These are phyloP conservation scores for Helobdella robusta DNA, from an alignment of 2,888 invertebrate genomes.

Conservation along the genomic window DNA sequence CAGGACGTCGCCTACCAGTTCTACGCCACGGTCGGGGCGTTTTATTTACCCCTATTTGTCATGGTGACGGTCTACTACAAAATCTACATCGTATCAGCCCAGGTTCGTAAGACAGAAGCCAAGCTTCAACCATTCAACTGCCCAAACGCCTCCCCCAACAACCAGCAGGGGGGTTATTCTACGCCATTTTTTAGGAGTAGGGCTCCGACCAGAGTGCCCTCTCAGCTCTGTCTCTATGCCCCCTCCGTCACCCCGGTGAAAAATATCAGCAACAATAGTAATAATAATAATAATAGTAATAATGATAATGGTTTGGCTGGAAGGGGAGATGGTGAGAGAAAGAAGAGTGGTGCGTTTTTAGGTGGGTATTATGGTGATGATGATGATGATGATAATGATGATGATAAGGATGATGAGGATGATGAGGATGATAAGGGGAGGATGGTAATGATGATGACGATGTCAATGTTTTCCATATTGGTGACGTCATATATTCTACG, in stretches of 20 bases:
- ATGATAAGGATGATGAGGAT: no score
- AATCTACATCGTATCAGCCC: constrained; percentile 54
- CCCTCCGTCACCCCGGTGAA: constrained; percentile 10
- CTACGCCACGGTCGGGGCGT: constrained; percentile 72
- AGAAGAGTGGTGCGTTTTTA: no score
- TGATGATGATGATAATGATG: no score
- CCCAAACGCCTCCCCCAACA: constrained; percentile 7
- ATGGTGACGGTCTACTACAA: constrained; percentile 95
- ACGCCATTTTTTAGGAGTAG: constrained; percentile 3
- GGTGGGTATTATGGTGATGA: no score
- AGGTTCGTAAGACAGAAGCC: constrained; percentile 42
- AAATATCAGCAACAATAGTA: no score
- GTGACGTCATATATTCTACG: no score
- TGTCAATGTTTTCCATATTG: no score
- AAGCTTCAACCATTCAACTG: constrained; percentile 38
- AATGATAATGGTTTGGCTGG: no score
- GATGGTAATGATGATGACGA: no score
- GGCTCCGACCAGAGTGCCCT: constrained; percentile 8
- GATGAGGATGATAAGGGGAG: no score
- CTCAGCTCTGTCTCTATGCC: constrained; percentile 1
- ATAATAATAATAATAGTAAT: neutral
- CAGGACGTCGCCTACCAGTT: constrained; percentile 92
- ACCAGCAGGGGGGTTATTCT: neutral
- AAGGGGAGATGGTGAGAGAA: no score
- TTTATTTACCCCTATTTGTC: constrained; percentile 87